Conservation (phyloP, 2,797 vertebrate genomes). For the Esox masquinongy region DNA sequence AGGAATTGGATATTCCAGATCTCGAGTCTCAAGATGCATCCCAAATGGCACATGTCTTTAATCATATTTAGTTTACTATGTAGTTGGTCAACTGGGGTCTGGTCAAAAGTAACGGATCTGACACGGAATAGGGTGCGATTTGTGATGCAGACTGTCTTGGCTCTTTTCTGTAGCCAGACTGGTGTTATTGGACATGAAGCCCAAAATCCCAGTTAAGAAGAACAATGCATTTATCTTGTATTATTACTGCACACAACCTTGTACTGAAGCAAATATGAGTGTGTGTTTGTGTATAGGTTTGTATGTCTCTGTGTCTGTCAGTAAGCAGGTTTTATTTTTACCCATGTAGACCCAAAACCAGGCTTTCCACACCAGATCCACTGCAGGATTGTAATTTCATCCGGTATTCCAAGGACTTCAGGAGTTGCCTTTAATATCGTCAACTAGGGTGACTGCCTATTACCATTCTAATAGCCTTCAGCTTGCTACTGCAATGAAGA, state of each 20-base stretch:
- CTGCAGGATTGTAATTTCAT: too few relatives aligned
- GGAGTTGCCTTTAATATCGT: too few relatives aligned
- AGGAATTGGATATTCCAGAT: slow-evolving; percentile 77
- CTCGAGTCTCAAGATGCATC: slow-evolving; percentile 50
- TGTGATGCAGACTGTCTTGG: too few relatives aligned
- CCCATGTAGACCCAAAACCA: background rate
- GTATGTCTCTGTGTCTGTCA: background rate
- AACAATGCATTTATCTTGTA: slow-evolving; percentile 51
- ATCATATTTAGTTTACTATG: background rate
- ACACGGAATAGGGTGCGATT: slow-evolving; percentile 28
- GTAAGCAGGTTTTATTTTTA: background rate
- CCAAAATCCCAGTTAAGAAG: slow-evolving; percentile 56
- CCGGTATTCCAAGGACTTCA: too few relatives aligned
- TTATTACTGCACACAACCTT: slow-evolving; percentile 30
- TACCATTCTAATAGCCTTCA: too few relatives aligned
- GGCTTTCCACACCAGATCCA: too few relatives aligned
- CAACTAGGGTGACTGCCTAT: too few relatives aligned
- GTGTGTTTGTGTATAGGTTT: background rate
- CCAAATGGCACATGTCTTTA: background rate
- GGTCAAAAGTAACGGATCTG: too few relatives aligned
- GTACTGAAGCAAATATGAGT: too few relatives aligned
- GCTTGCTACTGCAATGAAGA: too few relatives aligned
- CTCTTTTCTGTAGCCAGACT: slow-evolving; percentile 58
- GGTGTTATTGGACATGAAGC: slow-evolving; percentile 29
- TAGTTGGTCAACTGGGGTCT: too few relatives aligned